A percentile compares a stretch with the other conserved stretches of the same genome.
Conservation (phyloP, 1,140 invertebrate species). For the Drosophila parabipectinata region DNA sequence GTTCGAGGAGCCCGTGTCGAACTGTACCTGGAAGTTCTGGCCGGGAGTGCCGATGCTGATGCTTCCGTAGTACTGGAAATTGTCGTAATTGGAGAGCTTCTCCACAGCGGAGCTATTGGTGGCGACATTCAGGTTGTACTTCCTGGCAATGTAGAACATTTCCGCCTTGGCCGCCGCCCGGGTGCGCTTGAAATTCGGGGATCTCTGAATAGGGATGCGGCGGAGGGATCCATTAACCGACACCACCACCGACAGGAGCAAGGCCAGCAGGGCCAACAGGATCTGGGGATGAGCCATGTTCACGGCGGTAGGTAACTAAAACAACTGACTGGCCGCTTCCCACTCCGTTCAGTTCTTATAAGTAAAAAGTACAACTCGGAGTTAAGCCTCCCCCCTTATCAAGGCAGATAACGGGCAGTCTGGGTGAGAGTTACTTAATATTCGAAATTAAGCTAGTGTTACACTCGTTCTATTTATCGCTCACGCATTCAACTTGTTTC, state of each 20-base stretch:
- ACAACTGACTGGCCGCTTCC: background rate
- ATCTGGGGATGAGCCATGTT: background rate
- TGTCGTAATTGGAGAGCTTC: constrained; percentile 10
- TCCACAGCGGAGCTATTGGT: constrained; percentile 13
- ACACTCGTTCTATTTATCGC: background rate
- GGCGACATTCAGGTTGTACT: constrained; percentile 13
- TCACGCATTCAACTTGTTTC: background rate
- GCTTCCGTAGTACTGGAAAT: constrained; percentile 97
- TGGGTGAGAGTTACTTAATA: background rate
- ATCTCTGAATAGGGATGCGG: constrained; percentile 23
- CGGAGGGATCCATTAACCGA: background rate
- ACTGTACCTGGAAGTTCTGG: constrained; percentile 97
- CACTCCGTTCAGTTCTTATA: background rate
- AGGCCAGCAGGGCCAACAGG: constrained; percentile 13
- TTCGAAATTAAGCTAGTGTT: background rate
- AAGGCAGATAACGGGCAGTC: background rate
- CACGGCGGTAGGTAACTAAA: background rate
- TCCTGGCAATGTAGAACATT: constrained; percentile 2
- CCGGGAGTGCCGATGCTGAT: constrained; percentile 96
- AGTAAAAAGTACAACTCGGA: background rate
- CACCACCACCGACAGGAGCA: background rate
- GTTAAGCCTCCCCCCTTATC: background rate
- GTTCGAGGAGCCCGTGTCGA: constrained; percentile 99
- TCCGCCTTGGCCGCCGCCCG: constrained; percentile 12
- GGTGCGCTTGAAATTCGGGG: constrained; percentile 9